Conservation (phyloP, 2,797 vertebrate genomes). For the Parambassis ranga region DNA sequence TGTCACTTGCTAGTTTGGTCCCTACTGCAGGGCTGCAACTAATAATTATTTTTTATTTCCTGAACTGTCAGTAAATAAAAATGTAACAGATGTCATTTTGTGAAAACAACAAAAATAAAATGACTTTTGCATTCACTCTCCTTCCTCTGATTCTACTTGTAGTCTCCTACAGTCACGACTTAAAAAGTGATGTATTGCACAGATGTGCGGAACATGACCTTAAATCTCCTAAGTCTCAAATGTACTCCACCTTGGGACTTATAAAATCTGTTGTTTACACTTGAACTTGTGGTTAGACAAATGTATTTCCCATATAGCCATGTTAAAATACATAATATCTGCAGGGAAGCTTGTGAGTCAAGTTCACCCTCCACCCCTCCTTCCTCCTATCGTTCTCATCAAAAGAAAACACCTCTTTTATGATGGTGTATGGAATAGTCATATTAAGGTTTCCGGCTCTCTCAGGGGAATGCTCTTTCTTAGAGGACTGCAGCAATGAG, state of each 20-base stretch:
- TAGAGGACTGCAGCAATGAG: conserved; percentile 4
- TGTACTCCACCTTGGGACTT: conserved; percentile 14
- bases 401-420: conserved; percentile 51
- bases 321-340: conserved; percentile 24
- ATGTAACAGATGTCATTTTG: too few relatives aligned
- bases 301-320: conserved; percentile 39
- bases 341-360: conserved; percentile 1
- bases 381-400: conserved; percentile 38
- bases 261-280: conserved; percentile 48
- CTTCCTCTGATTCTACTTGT: not conserved
- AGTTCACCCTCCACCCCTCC: conserved; percentile 6
- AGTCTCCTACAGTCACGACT: not conserved
- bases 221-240: conserved; percentile 17
- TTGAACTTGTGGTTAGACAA: conserved; percentile 34
- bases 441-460: conserved; percentile 24
- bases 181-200: conserved; percentile 26
- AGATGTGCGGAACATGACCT: conserved; percentile 51
- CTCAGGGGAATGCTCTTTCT: conserved; percentile 19
- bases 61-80: too few relatives aligned
- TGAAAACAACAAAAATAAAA: too few relatives aligned
- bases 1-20: not conserved
- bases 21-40: too few relatives aligned
- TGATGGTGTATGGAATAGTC: conserved; percentile 27
- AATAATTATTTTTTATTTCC: too few relatives aligned
- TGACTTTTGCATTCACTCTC: not conserved